Evolutionary conservation across 2,113 vertebrate genomes (phyloP), one percentile per base, ranked within the genome.

Genomic region (Pelvicachromis taeniatus): DNA sequence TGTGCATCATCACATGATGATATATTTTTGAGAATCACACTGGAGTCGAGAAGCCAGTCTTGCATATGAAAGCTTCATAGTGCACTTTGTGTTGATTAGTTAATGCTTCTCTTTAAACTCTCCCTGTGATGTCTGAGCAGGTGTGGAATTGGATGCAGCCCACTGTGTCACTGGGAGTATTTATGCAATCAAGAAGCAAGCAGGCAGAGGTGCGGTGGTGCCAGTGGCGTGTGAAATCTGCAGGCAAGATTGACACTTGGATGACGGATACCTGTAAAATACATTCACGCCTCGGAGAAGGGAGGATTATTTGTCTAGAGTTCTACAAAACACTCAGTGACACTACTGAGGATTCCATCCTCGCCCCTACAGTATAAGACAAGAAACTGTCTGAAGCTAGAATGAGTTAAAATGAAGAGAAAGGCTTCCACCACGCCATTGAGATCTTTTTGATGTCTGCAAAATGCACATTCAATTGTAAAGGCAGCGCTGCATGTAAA

Each of bases 211-310:
- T 94, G 88, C 88, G 26, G 85, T 93, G 94, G 94, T 95, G 92
- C 94, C 96, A 95, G 87, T 93, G 96, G 95, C 84, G 95, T 97
- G 96, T 97, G 96, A 97, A 97, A 96, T 96, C 85, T 90, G 85
- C 83, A 40, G 58, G 86, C 87, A 17, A 93, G 95, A 96, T 95
- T 96, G 97, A 95, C 95, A 96, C 93, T 90, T 77, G 91, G 94
- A 94, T 95, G 96, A 95, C 87, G 92, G 95, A 96, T 95, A 97
- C 94, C 95, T 96, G 96, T 92, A 94, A 95, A 97, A 96, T 95
- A 95, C 94, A 95, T 92, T 95, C 95, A 95, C 77, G 85, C 95
- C 94, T 93, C 88, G 91, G 93, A 95, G 95, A 92, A 31, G 65
- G 81, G 84, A 73, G 87, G 87, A 89, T 93, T 91, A 93, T 94